phyloP scores from a whole-genome alignment of 2,797 vertebrate genomes.

The Macrochelys suwanniensis region DNA sequence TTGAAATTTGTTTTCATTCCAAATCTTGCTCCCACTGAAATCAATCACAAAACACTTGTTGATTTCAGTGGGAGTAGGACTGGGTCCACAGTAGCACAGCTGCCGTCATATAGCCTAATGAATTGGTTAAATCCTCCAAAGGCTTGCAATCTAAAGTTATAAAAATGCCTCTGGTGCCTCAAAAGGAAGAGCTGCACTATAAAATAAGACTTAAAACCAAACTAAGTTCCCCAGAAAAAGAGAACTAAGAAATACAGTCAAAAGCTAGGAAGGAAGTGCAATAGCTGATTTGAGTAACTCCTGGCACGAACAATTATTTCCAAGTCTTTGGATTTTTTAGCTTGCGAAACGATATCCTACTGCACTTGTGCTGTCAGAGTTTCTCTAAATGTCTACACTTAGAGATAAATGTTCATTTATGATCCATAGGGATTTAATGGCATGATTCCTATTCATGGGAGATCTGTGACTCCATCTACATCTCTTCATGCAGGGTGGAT shows the following conservation, averaged over 20 bases:
- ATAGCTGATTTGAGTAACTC: background rate
- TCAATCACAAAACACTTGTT: background rate
- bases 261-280: background rate
- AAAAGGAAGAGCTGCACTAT: background rate
- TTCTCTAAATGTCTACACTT: conserved; percentile 3
- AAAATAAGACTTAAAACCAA: background rate
- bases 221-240: background rate
- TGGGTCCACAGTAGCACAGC: background rate
- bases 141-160: background rate
- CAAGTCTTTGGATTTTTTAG: background rate
- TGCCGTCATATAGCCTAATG: background rate
- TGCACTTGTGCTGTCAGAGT: background rate
- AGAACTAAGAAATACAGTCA: background rate
- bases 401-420: background rate
- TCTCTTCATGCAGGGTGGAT: background rate
- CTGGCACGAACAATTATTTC: background rate
- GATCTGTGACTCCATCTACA: background rate
- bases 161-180: background rate
- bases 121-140: background rate
- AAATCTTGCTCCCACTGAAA: background rate
- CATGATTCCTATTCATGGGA: background rate
- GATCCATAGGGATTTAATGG: background rate
- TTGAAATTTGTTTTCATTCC: background rate
- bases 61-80: background rate
- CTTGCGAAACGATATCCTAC: background rate